Base-by-base conservation (phyloP, 2,888 invertebrate genomes). In the Cantharis rufa region DNA sequence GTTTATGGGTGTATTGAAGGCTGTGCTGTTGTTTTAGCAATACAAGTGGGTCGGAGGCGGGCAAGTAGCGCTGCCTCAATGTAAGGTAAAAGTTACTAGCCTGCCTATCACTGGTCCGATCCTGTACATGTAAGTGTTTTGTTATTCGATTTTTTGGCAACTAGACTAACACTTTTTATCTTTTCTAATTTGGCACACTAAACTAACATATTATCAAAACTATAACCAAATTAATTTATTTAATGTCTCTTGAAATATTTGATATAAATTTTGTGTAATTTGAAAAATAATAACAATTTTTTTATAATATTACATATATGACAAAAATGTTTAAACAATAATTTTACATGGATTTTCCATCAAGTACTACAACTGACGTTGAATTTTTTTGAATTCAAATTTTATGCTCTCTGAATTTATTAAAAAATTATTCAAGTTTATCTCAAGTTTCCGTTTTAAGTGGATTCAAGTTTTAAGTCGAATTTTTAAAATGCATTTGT, bases 41-140 rank as follows among this genome's bases (percentile, higher is more conserved):
- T 89, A 82, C 88, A 87, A 86, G 87, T 89, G 83, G 88, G 88
- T 83, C 88, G 89, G 77, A 79, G 79, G 83, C 88, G 89, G 86
- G 86, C 88, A 83, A 89, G 88, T 86, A 88, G 88, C 86, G 86
- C 88, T 86, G 86, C 86, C 83, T 87, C 88, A 79, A 84, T 88
- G 83, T 88, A 89, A 88, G 89, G 88, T 89, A 89, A 88, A 86
- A 87, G 86, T 85, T 86, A 85, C 85, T 88, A 86, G 78, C 78
- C 78, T 76, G 76, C 74, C 78, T 76, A 63, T 78, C 64, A 32
- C 32, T 69, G 74, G 74, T 78, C 78, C 74, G 64, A 74, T 78
- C 74, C 66, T 74, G 71, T 76, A 74, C 78, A 76, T 78, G 78
- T 78, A 78, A 78, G 78, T 78, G 70, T 76, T 69, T 73, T 76